These are phyloP conservation scores for Mylabris phalerata DNA, from an alignment of 1,140 invertebrate genomes.

Conservation along the genomic window DNA sequence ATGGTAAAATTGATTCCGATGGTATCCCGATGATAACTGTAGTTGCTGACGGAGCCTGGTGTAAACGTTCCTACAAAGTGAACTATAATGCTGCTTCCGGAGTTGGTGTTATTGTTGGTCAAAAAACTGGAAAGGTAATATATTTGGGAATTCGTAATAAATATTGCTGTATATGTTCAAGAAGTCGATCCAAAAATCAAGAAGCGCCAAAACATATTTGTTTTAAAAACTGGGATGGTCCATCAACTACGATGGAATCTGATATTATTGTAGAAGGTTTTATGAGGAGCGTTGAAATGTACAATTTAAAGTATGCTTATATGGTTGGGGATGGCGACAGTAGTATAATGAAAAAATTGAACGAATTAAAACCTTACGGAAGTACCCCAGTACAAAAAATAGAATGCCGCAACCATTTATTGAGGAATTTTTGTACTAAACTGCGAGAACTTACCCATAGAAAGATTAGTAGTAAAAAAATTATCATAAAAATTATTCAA, in stretches of 20 bases:
- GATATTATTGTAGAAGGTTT: slow-evolving; percentile 36
- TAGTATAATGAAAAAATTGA: slow-evolving; percentile 6
- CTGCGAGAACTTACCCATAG: slow-evolving; percentile 11
- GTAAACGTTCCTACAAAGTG: not conserved
- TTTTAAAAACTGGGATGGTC: slow-evolving; percentile 31
- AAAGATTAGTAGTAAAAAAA: not conserved
- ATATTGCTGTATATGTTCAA: slow-evolving; percentile 14
- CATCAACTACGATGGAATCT: slow-evolving; percentile 34
- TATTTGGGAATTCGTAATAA: slow-evolving; percentile 39
- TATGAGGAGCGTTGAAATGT: slow-evolving; percentile 16
- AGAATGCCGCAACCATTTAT: slow-evolving; percentile 36
- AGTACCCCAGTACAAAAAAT: slow-evolving; percentile 39
- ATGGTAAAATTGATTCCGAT: no score
- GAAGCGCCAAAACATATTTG: slow-evolving; percentile 10
- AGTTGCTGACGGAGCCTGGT: not conserved
- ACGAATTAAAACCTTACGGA: not conserved
- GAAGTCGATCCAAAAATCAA: not conserved
- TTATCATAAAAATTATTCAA: slow-evolving; percentile 4
- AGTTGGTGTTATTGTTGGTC: not conserved
- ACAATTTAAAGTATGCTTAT: slow-evolving; percentile 31
- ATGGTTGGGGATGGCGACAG: slow-evolving; percentile 31
- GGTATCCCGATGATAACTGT: no score
- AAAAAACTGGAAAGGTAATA: slow-evolving; percentile 30
- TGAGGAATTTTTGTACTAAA: slow-evolving; percentile 30
- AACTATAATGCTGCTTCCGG: not conserved